These are phyloP conservation scores for Alethe diademata DNA, from an alignment of 2,113 vertebrate species.

Conservation along the genomic window DNA sequence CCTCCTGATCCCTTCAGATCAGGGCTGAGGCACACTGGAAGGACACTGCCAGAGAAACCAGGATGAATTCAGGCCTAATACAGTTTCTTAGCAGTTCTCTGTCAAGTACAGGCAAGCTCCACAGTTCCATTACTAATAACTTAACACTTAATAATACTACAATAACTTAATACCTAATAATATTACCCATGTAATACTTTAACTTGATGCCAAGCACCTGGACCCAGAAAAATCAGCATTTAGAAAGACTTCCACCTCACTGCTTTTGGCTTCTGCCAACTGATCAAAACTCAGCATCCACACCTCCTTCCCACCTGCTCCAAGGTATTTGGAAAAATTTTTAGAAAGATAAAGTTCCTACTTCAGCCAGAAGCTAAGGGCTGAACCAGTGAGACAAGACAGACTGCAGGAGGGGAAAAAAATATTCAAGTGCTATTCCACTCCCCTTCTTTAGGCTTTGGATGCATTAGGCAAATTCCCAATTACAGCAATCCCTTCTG, in stretches of 20 bases:
- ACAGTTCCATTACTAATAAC: slow-evolving; percentile 23
- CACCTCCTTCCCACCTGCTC: background rate
- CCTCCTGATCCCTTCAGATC: slow-evolving; percentile 37
- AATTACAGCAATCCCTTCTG: background rate
- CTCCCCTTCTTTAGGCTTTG: background rate
- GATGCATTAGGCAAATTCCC: background rate
- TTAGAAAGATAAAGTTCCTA: background rate
- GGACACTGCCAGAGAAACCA: slow-evolving; percentile 33
- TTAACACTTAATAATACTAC: slow-evolving; percentile 46
- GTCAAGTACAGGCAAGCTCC: slow-evolving; percentile 36
- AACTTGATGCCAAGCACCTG: slow-evolving; percentile 39
- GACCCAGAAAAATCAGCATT: background rate
- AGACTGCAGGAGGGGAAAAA: background rate
- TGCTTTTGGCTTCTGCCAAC: background rate
- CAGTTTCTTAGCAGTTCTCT: background rate
- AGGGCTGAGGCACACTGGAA: slow-evolving; percentile 3
- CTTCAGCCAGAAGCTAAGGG: background rate
- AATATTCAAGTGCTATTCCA: background rate
- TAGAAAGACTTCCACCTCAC: background rate
- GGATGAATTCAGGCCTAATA: slow-evolving; percentile 28
- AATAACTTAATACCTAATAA: slow-evolving; percentile 49
- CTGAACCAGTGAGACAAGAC: background rate
- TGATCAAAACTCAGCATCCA: background rate
- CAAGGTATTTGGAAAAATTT: background rate
- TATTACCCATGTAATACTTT: slow-evolving; percentile 20